Base-by-base conservation (phyloP, 2,888 invertebrate genomes). In the Falcaria lacertinaria region DNA sequence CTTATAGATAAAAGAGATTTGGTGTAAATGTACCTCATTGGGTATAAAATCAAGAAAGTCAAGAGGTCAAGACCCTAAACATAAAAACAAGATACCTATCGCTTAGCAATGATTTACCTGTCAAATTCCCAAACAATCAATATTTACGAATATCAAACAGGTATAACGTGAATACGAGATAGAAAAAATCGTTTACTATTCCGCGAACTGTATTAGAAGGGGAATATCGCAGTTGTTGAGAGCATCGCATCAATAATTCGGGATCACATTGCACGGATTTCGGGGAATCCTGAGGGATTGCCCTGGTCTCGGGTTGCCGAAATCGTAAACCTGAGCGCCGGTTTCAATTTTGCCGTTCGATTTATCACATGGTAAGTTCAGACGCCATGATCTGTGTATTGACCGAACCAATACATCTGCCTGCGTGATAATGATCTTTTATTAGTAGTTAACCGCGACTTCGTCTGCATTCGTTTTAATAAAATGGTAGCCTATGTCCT, bases 231-330 rank as follows among this genome's bases (percentile, higher is more conserved):
- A 38, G 34, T 32, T 33, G 42, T 39, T 22, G 44, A 47, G 52
- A 42, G 48, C 50, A 40, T 39, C 45, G 35, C 74, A 76, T 79
- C 69, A 77, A 77, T 78, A 74, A 79, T 79, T 78, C 76, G 48
- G 50, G 43, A 50, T 55, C 67, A 57, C 60, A 63, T 66, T 55
- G 69, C 67, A 56, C 62, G 54, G 65, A 60, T 56, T 55, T 57
- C 54, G 48, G 46, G 44, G 44, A 54, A 55, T 54, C 63, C 55
- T 44, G 43, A 48, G 58, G 64, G 59, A 58, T 59, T 55, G 47
- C 25, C 42, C 37, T 45, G 48, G 52, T 54, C 56, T 64, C 64
- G 44, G 54, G 62, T 68, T 57, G 47, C 60, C 62, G 37, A 47
- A 57, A 53, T 50, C 47, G 41, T 32, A 37, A 33, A 39, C 34